Evolutionary conservation across 1,140 invertebrate species (phyloP).

Genomic region (Neodiprion virginianus): DNA sequence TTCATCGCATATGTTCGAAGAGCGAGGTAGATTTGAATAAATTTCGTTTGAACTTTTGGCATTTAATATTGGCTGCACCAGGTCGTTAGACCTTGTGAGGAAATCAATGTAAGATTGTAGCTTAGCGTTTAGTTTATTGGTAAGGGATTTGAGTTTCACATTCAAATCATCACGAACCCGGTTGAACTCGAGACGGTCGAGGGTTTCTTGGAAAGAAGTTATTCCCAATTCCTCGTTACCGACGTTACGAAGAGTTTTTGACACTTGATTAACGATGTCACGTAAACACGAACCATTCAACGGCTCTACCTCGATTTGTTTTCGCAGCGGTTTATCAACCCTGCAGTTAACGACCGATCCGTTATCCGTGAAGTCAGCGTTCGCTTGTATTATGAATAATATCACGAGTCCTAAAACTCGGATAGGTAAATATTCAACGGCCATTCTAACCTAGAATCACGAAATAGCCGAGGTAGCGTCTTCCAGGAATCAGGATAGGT

Average conservation of each 20-base stretch:
- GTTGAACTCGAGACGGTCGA: constrained; percentile 50
- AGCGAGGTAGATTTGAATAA: constrained; percentile 36
- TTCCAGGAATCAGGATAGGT: neutral
- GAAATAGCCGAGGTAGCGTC: neutral
- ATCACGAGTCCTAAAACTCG: neutral
- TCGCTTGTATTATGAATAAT: neutral
- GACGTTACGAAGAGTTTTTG: constrained; percentile 44
- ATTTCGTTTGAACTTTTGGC: constrained; percentile 33
- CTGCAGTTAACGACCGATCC: constrained; percentile 40
- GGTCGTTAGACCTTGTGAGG: constrained; percentile 41
- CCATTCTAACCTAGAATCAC: neutral
- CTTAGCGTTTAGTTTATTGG: constrained; percentile 49
- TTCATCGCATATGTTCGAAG: constrained; percentile 46
- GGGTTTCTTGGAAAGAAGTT: constrained; percentile 49
- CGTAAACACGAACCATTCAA: constrained; percentile 53
- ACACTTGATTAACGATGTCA: constrained; percentile 49
- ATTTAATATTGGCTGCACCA: constrained; percentile 45
- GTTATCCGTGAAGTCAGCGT: neutral
- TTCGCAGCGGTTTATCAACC: constrained; percentile 44
- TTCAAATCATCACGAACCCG: constrained; percentile 41
- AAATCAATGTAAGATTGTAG: constrained; percentile 43
- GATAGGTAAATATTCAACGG: neutral
- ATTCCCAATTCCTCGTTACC: constrained; percentile 54
- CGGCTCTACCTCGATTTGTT: constrained; percentile 52
- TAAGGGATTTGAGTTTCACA: constrained; percentile 38